These are phyloP conservation scores for Thermophis baileyi DNA, from an alignment of 2,113 vertebrate genomes.

Conservation along the genomic window DNA sequence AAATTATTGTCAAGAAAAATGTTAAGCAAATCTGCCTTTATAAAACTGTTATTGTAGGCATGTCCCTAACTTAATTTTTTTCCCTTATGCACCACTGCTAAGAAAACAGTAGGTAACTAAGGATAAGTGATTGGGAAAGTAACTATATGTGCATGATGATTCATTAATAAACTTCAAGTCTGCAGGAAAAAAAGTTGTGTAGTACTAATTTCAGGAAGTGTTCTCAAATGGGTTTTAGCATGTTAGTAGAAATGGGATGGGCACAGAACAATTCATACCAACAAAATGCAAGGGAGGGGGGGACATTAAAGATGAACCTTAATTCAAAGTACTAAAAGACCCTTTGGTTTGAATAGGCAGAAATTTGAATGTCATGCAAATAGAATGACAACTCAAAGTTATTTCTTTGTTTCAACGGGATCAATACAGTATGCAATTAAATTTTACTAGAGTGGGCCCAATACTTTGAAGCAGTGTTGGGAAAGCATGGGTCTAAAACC, in stretches of 20 bases:
- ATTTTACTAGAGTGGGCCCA: neutral
- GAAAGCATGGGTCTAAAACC: neutral
- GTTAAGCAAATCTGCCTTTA: constrained; percentile 67
- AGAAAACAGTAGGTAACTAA: constrained; percentile 50
- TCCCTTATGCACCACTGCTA: constrained; percentile 54
- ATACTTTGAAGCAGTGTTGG: neutral
- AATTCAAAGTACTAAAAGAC: constrained; percentile 19
- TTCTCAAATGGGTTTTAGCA: constrained; percentile 57
- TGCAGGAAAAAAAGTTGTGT: constrained; percentile 47
- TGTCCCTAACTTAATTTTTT: constrained; percentile 64
- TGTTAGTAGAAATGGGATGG: constrained; percentile 60
- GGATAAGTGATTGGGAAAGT: constrained; percentile 54
- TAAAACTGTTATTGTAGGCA: constrained; percentile 65
- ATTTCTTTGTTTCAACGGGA: neutral
- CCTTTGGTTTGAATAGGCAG: constrained; percentile 12
- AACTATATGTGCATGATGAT: constrained; percentile 60
- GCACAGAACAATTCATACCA: constrained; percentile 64
- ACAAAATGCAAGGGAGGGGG: constrained; percentile 18
- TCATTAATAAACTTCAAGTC: constrained; percentile 66
- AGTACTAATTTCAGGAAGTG: constrained; percentile 42
- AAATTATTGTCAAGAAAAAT: constrained; percentile 65
- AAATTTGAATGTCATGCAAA: neutral
- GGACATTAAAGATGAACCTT: constrained; percentile 56
- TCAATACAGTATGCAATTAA: neutral
- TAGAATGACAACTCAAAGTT: neutral